Base-by-base conservation (phyloP, 37 sponge, comb jelly and placozoan species). In the Diacarnus erythraeanus region DNA sequence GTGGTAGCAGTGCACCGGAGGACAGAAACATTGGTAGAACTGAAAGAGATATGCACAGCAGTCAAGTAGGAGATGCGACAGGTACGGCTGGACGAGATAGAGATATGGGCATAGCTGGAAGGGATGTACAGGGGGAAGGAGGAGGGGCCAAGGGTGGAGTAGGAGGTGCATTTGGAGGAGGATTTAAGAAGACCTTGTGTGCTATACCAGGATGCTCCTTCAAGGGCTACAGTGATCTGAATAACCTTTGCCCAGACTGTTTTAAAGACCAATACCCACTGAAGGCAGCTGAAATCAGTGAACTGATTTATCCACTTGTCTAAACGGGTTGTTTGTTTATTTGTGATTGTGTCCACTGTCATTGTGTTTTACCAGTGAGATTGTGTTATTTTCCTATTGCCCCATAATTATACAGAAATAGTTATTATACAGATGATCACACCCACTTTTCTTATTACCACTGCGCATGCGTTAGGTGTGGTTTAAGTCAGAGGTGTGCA, bases 181-280 rank as follows among this genome's bases (percentile, higher is more conserved):
- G 20, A 21, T 43, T 21, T 18, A n/a, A 4, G 2, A 87, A 87
- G 59, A 9, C 37, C 36, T 75, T 87, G n/a, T 87, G 87, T 60
- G 42, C 3, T 6, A 66, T 41, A 39, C n/a, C 81, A 56, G 87
- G 87, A 1, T 87, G 87, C 38, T 74, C 71, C 25, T 87, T 74
- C 64, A 60, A 75, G 39, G 81, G 42, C 1, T 43, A 70, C 5
- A 2, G 12, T 10, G 71, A 69, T 4, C 63, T 84, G 29, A 51
- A 38, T 4, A 37, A 37, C 4, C 27, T 71, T 0, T 84, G 85
- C 59, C 71, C 77, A 31, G 51, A 84, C 54, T 77, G 78, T 38
- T 84, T 70, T 58, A 59, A 70, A 39, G 77, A 75, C 1, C n/a
- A 30, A 30, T 57, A 51, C 43, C 42, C 43, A 25, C 17, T 27